Evolutionary conservation across 2,113 vertebrate genomes (phyloP).

Genomic region (Myotis davidii): DNA sequence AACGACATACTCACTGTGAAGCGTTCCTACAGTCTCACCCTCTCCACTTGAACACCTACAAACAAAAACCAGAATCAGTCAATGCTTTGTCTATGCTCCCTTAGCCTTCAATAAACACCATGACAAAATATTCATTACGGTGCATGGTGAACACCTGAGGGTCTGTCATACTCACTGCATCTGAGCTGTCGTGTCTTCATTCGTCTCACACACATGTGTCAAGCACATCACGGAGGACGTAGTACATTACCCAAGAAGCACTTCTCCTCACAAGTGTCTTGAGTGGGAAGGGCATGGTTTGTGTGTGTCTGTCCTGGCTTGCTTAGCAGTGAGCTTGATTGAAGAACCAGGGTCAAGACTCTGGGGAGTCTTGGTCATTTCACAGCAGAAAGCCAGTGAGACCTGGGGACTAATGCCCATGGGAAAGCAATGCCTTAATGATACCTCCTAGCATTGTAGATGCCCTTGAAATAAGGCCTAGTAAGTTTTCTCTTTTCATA

Average conservation of each 20-base stretch:
- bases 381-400: not conserved
- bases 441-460: not conserved
- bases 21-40: not conserved
- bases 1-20: not conserved
- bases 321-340: not conserved
- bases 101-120: not conserved
- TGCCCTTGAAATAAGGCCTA: not conserved
- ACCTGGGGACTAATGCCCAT: accelerated
- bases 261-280: not conserved
- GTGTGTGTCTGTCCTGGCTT: not conserved
- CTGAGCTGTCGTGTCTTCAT: not conserved
- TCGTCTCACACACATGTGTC: not conserved
- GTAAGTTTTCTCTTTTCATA: not conserved
- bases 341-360: not conserved
- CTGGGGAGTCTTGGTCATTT: accelerated
- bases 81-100: not conserved
- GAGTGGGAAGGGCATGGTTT: not conserved
- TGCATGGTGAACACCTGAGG: not conserved
- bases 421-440: not conserved
- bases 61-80: not conserved
- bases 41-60: not conserved
- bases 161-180: not conserved
- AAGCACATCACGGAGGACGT: not conserved
- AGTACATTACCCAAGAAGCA: not conserved
- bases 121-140: not conserved